Conservation (phyloP, 1,140 invertebrate genomes). For the Anadara kagoshimensis region DNA sequence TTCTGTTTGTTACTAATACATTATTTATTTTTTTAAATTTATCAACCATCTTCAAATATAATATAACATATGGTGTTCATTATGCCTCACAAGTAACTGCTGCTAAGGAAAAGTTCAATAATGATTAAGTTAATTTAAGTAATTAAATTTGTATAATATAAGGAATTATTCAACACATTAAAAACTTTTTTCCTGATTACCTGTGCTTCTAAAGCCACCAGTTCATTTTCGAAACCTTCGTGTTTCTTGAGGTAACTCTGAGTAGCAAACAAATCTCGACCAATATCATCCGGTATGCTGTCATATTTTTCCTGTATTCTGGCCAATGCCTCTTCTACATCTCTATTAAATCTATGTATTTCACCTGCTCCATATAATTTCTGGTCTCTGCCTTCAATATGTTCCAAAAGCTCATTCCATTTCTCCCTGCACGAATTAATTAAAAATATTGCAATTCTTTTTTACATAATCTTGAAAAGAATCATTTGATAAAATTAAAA, state of each 20-base stretch:
- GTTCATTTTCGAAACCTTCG: conserved; percentile 95
- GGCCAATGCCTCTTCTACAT: conserved; percentile 93
- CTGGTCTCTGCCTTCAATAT: conserved; percentile 89
- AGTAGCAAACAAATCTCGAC: conserved; percentile 91
- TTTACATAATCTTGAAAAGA: too few relatives aligned
- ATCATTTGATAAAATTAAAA: too few relatives aligned
- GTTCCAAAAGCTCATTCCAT: conserved; percentile 91
- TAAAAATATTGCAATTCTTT: not conserved
- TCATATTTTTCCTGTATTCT: conserved; percentile 92
- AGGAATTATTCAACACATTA: too few relatives aligned
- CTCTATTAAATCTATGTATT: conserved; percentile 96
- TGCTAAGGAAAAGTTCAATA: too few relatives aligned
- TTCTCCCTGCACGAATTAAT: conserved; percentile 78
- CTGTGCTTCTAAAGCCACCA: conserved; percentile 94
- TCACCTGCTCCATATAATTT: conserved; percentile 93
- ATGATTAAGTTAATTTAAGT: too few relatives aligned
- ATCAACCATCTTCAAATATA: too few relatives aligned
- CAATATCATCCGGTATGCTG: conserved; percentile 88
- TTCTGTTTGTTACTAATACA: too few relatives aligned
- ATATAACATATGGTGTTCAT: too few relatives aligned
- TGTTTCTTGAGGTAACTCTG: conserved; percentile 88
- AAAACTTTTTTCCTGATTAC: conserved; percentile 77
- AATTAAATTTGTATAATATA: too few relatives aligned
- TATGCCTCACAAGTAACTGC: too few relatives aligned
- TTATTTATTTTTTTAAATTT: too few relatives aligned